Conservation (phyloP, 1,140 invertebrate genomes). For the Pseudoatta argentina region DNA sequence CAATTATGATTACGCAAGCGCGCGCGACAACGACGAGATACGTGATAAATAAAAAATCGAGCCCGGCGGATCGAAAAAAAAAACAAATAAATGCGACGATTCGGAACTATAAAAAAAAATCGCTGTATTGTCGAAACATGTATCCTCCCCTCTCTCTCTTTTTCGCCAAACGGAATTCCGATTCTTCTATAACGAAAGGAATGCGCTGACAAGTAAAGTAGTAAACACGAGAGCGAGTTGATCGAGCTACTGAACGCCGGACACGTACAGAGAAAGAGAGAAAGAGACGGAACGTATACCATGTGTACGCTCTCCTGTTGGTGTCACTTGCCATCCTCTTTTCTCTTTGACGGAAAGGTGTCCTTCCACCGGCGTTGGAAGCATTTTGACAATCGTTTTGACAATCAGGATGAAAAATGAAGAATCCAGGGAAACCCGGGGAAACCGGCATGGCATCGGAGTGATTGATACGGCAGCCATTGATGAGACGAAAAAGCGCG, state of each 20-base stretch:
- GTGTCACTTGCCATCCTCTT: background rate
- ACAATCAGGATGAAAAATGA: too few relatives aligned
- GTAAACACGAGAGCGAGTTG: background rate
- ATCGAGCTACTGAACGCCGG: background rate
- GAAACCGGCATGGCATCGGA: background rate
- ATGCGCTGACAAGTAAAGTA: background rate
- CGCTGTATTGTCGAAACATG: too few relatives aligned
- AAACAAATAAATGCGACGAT: too few relatives aligned
- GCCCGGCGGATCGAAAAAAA: background rate
- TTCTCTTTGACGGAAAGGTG: background rate
- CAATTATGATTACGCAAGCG: background rate
- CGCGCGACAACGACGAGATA: background rate
- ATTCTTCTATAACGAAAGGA: too few relatives aligned
- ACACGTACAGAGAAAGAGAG: background rate
- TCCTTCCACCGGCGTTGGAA: too few relatives aligned
- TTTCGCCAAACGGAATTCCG: too few relatives aligned
- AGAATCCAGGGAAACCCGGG: too few relatives aligned
- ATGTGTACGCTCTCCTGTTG: constrained; percentile 35
- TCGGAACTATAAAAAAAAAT: too few relatives aligned
- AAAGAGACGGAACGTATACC: background rate
- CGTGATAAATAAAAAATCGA: background rate
- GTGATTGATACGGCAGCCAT: constrained; percentile 84
- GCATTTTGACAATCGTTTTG: too few relatives aligned
- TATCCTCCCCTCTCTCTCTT: too few relatives aligned
- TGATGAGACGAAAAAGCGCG: constrained; percentile 83